A percentile compares a stretch with the other conserved stretches of the same genome.
Evolutionary conservation across 2,797 vertebrate genomes (phyloP).

Genomic region (Platyrinchus mystaceus): DNA sequence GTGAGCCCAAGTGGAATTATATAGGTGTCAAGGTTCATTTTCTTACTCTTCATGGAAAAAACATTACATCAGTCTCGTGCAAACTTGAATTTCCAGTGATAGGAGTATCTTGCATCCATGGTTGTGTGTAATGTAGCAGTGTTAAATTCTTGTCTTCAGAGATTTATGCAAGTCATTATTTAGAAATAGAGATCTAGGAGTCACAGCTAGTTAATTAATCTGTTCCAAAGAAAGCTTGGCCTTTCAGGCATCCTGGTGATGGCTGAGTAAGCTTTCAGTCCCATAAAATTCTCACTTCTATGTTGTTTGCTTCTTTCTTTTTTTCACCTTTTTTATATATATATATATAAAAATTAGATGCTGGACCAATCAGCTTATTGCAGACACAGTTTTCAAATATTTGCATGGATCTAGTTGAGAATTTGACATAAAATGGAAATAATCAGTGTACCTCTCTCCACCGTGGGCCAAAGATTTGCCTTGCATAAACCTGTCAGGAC

Average conservation of each 20-base stretch:
- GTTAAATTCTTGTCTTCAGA: slow-evolving; percentile 69
- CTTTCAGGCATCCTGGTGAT: slow-evolving; percentile 42
- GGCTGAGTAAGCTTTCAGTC: slow-evolving; percentile 32
- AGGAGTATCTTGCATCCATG: slow-evolving; percentile 60
- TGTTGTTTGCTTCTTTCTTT: not conserved
- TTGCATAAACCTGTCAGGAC: not conserved
- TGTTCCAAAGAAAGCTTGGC: slow-evolving; percentile 64
- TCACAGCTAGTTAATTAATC: slow-evolving; percentile 75
- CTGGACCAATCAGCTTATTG: not conserved
- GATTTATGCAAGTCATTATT: slow-evolving; percentile 72
- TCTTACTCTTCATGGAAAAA: slow-evolving; percentile 55
- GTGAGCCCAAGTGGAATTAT: slow-evolving; percentile 12
- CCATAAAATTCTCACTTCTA: not conserved
- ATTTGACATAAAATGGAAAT: not conserved
- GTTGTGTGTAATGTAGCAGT: slow-evolving; percentile 54
- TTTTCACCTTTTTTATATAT: not conserved
- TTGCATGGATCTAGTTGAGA: not conserved
- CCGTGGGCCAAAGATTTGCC: not conserved
- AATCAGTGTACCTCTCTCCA: not conserved
- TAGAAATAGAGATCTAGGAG: slow-evolving; percentile 73
- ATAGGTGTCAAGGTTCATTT: slow-evolving; percentile 64
- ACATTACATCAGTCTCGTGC: slow-evolving; percentile 54
- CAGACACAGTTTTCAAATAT: slow-evolving; percentile 1
- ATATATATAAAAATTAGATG: not conserved
- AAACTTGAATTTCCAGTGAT: slow-evolving; percentile 72